Evolutionary conservation across 2,888 invertebrate genomes (phyloP), one percentile per base, ranked within the genome.

Genomic region (Nyleta sp.): DNA sequence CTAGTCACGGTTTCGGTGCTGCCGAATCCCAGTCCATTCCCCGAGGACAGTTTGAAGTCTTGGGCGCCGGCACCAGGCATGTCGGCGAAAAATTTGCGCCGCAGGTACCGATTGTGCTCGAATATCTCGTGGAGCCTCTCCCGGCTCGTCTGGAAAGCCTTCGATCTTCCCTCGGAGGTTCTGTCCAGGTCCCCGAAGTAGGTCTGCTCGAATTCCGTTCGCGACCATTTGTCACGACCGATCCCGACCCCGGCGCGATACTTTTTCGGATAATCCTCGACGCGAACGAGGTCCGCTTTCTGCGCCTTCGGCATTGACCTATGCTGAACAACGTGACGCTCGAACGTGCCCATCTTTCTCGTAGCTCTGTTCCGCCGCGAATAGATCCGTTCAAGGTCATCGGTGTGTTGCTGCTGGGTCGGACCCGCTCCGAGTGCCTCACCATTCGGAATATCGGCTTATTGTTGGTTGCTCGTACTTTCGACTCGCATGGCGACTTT

Each of bases 61-160:
- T 53, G 33, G 5, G 17, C 15, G 8, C 20, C 44, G 0, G 18
- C 46, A 2, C 67, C 73, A 1, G 86, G 84, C 64, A 79, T 62
- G 7, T 82, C 83, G 6, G 86, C 84, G 59, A 90, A 90, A 68
- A 90, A 90, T 57, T 88, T 86, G 8, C 87, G 82, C 10, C 90
- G 80, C 7, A 90, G 78, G 40, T 87, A 85, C 2, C 89, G 84
- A 68, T 90, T 90, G 73, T 87, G 87, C 60, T 88, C 87, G 80
- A 90, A 90, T 55, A 90, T 90, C 70, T 90, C 90, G 74, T 89
- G 90, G 2, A 90, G 80, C 20, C 88, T 85, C 28, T 89, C 90
- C 7, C 89, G 80, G 55, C 89, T 90, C 2, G 84, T 87, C 0
- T 84, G 82, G 20, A 84, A 86, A n/a, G 72, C 59, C 35, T 79